Base-by-base conservation (phyloP, 2,797 vertebrate species). In the Schizothorax lantsangensis region DNA sequence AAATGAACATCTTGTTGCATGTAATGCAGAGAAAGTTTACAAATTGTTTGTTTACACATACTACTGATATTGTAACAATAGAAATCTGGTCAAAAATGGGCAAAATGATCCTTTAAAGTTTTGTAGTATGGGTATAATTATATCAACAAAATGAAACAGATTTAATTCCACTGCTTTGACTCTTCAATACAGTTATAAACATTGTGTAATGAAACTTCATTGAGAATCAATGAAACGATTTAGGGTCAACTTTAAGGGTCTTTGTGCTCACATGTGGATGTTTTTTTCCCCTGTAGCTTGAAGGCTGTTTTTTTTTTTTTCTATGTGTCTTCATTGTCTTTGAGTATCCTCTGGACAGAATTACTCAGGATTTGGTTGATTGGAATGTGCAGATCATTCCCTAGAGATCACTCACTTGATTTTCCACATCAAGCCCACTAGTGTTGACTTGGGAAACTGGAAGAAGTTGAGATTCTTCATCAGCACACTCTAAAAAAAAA, bases 291-390 rank as follows among this genome's bases (percentile, higher is more conserved):
- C 30, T 4, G 19, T 30, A 21, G 30, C 30, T n/a, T 47, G n/a
- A 38, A 78, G 36, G 77, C 36, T 26, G 5, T 66, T 12, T 17
- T 81, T 75, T 75, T 81, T 75, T 75, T 26, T 17, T 2, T 21
- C 26, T 30, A 1, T 49, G 26, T 36, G 38, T 69, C 30, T 49
- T 52, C 2, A 9, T 15, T 54, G 36, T 59, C 36, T 71, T 30
- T 73, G 68, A 21, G 68, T 23, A 43, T 83, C 36, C 10, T 83
- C n/a, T 43, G 68, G 36, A 72, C 12, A 71, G n/a, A 38, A 83
- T 83, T 14, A 26, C n/a, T 26, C 36, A 72, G 15, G 23, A 54
- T 82, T 57, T 43, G 15, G 9, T 43, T 43, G 36, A 43, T 43
- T 43, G 80, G 23, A 54, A 40, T 57, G 19, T n/a, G 9, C 36